A percentile compares a stretch with the other conserved stretches of the same genome.
phyloP scores from a whole-genome alignment of 1,140 invertebrate genomes.

The Sitobion miscanthi region DNA sequence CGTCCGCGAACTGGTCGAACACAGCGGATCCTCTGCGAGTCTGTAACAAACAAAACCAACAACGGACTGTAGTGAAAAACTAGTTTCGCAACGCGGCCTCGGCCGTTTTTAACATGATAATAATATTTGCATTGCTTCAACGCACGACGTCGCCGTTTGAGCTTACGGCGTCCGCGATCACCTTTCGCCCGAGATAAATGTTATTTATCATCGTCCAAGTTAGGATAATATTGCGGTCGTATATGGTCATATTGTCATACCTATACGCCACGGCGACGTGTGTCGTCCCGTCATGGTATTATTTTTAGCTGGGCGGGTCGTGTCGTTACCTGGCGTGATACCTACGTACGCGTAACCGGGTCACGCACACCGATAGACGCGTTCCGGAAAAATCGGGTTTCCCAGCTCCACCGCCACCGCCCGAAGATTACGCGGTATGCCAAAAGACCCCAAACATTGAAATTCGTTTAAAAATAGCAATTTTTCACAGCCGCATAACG shows the following conservation, averaged over 20 bases:
- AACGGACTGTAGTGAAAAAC: not conserved
- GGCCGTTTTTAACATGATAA: not conserved
- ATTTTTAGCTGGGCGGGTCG: not conserved
- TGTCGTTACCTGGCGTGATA: not conserved
- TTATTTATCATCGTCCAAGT: not conserved
- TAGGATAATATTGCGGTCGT: not conserved
- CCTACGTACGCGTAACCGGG: no score
- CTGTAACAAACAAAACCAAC: slow-evolving; percentile 9
- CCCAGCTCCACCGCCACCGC: not conserved
- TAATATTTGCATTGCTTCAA: not conserved
- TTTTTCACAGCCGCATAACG: not conserved
- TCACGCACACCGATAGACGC: not conserved
- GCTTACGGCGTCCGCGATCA: not conserved
- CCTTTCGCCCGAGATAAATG: not conserved
- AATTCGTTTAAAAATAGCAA: slow-evolving; percentile 21
- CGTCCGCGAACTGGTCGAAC: not conserved
- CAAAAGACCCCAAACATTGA: not conserved
- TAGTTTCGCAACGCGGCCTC: not conserved
- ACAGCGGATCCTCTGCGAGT: not conserved
- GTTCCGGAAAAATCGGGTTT: not conserved
- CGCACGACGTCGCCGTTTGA: not conserved
- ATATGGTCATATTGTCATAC: not conserved
- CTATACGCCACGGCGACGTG: not conserved
- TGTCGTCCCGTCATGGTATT: not conserved
- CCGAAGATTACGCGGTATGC: not conserved